Evolutionary conservation across 2,797 vertebrate species (phyloP).

Genomic region (Myotis findleyi): DNA sequence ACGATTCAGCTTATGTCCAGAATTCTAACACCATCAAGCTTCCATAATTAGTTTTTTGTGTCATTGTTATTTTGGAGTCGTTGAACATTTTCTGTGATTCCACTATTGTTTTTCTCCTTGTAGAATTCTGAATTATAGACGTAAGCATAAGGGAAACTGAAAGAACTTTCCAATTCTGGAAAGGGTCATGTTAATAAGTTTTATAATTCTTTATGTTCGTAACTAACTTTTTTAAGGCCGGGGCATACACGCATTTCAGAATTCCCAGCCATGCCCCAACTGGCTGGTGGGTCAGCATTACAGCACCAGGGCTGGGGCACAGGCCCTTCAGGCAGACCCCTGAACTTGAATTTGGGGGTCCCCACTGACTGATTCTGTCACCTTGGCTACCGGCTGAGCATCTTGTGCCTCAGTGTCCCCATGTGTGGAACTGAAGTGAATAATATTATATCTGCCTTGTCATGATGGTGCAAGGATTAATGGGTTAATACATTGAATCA

Average conservation of each 20-base stretch:
- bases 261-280: neutral
- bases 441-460: neutral
- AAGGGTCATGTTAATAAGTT: neutral
- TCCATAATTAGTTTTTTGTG: neutral
- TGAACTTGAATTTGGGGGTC: neutral
- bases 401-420: neutral
- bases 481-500: neutral
- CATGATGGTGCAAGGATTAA: neutral
- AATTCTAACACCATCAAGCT: neutral
- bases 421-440: neutral
- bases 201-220: neutral
- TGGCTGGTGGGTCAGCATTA: rapidly evolving
- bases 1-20: neutral
- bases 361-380: neutral
- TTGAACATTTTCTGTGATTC: neutral
- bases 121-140: neutral
- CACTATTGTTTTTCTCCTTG: neutral
- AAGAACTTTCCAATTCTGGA: neutral
- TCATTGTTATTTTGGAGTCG: neutral
- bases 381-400: neutral
- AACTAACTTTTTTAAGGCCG: neutral
- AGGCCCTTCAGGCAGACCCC: neutral
- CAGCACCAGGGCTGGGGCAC: neutral
- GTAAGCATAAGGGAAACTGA: neutral
- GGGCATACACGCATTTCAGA: neutral